These are phyloP conservation scores for Istiophorus platypterus DNA, from an alignment of 2,113 vertebrate genomes.

Conservation along the genomic window DNA sequence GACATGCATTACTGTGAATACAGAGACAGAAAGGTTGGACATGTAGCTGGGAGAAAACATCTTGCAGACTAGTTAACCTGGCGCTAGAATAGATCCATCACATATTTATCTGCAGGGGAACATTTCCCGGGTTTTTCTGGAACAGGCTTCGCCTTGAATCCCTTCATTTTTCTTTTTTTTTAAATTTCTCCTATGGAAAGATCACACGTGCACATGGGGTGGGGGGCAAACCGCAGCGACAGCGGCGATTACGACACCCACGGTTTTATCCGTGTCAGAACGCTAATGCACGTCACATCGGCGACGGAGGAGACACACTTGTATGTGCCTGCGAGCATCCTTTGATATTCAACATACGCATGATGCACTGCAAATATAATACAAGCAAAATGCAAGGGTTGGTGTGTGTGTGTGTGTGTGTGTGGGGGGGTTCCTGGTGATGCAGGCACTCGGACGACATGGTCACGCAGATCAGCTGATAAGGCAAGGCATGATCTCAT, in stretches of 20 bases:
- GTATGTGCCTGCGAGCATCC: too few species aligned
- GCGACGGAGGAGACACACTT: background rate
- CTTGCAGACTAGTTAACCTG: background rate
- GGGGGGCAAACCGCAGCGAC: background rate
- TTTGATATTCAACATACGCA: constrained; percentile 26
- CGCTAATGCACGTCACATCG: constrained; percentile 8
- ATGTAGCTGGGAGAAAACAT: constrained; percentile 8
- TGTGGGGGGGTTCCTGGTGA: too few species aligned
- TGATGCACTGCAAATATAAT: constrained; percentile 9
- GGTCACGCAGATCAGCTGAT: constrained; percentile 34
- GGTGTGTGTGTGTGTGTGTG: too few species aligned
- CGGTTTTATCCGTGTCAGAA: constrained; percentile 1
- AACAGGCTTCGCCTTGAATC: too few species aligned
- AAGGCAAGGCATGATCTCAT: constrained; percentile 17
- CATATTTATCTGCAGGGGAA: background rate
- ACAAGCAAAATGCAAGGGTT: constrained; percentile 26
- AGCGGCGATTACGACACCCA: background rate
- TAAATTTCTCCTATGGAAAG: constrained; percentile 4
- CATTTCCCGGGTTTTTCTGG: background rate
- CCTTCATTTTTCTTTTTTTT: too few species aligned
- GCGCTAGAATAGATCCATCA: background rate
- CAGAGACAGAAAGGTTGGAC: constrained; percentile 13
- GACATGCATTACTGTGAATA: constrained; percentile 54
- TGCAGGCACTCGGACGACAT: constrained; percentile 12
- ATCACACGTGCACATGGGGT: constrained; percentile 28